Conservation (phyloP, 2,888 invertebrate species). For the Loripinus fragilis region DNA sequence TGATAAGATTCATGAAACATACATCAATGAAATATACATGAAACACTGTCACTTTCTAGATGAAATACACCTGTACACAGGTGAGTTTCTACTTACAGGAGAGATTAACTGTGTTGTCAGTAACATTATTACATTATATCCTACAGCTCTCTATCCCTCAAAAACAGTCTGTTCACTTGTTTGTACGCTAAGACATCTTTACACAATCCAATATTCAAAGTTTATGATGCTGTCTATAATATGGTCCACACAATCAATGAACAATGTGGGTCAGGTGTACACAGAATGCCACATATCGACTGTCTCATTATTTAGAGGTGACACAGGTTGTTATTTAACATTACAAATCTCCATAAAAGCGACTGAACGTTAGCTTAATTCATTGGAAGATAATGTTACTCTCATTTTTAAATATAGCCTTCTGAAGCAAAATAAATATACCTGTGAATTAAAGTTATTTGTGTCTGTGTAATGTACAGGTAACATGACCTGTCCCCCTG, state of each 20-base stretch:
- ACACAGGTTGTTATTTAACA: background rate
- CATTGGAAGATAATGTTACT: slow-evolving; percentile 6
- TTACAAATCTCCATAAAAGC: too few relatives aligned
- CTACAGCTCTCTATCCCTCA: slow-evolving; percentile 16
- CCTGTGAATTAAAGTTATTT: background rate
- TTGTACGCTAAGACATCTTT: slow-evolving; percentile 16
- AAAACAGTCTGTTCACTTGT: slow-evolving; percentile 22
- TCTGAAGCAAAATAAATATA: background rate
- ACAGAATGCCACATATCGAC: slow-evolving; percentile 12
- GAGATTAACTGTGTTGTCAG: slow-evolving; percentile 22
- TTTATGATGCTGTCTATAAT: background rate
- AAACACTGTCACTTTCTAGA: slow-evolving; percentile 15
- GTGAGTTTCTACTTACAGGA: slow-evolving; percentile 19
- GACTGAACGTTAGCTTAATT: background rate
- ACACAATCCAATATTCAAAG: background rate
- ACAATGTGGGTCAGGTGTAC: slow-evolving; percentile 16
- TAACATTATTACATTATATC: slow-evolving; percentile 22
- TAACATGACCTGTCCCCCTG: slow-evolving; percentile 3
- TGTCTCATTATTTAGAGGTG: slow-evolving; percentile 4
- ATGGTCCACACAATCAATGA: slow-evolving; percentile 18
- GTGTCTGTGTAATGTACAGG: background rate
- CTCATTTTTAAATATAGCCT: background rate
- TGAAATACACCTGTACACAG: slow-evolving; percentile 6
- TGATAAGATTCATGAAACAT: slow-evolving; percentile 7
- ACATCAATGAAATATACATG: slow-evolving; percentile 15